phyloP scores from a whole-genome alignment of 2,113 vertebrate species.

The Etheostoma cragini region DNA sequence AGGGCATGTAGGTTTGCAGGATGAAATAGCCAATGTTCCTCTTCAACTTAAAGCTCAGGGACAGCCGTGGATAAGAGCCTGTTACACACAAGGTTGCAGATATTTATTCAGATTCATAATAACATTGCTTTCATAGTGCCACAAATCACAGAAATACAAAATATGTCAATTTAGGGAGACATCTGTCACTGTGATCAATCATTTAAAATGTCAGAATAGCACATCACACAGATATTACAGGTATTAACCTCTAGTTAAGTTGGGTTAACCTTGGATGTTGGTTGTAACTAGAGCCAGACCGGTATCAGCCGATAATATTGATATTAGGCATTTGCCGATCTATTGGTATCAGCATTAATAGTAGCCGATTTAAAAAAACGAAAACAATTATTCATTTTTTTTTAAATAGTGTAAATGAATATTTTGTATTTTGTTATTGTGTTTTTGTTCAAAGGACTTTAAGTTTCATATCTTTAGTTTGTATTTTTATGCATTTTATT shows the following conservation, averaged over 20 bases:
- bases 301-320: no score
- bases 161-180: neutral
- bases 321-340: no score
- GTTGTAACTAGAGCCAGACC: no score
- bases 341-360: no score
- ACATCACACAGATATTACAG: neutral
- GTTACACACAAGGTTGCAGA: constrained; percentile 19
- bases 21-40: constrained; percentile 71
- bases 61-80: constrained; percentile 94
- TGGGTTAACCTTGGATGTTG: neutral
- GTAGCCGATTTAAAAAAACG: no score
- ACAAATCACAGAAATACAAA: neutral
- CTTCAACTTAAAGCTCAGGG: constrained; percentile 74
- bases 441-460: no score
- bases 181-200: no score
- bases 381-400: no score
- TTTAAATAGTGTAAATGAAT: no score
- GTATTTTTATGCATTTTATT: no score
- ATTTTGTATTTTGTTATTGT: no score
- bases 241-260: neutral
- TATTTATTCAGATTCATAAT: neutral
- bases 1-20: constrained; percentile 68
- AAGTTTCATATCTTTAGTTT: no score
- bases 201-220: neutral
- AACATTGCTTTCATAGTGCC: neutral